A percentile compares a stretch with the other conserved stretches of the same genome.
phyloP scores from a whole-genome alignment of 2,797 vertebrate species.

The Amblyopsis hoosieri region DNA sequence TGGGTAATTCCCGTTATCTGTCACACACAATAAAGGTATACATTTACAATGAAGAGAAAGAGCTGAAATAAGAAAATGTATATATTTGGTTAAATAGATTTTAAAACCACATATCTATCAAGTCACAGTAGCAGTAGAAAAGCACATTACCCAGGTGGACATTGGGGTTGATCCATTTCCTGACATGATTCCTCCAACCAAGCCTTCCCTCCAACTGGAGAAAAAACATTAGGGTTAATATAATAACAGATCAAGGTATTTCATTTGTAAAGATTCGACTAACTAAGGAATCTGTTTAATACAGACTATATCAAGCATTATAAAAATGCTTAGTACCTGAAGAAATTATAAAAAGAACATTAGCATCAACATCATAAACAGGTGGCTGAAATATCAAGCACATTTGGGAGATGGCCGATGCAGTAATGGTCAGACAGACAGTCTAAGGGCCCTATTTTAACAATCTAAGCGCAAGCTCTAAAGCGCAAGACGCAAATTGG shows the following conservation, averaged over 20 bases:
- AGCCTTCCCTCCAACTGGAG: slow-evolving; percentile 72
- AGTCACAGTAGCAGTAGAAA: slow-evolving; percentile 11
- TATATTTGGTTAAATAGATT: background rate
- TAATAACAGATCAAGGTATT: background rate
- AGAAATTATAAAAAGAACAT: background rate
- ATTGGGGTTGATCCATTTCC: slow-evolving; percentile 74
- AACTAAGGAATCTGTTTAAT: background rate
- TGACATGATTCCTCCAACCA: slow-evolving; percentile 83
- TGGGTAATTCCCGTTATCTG: slow-evolving; percentile 12
- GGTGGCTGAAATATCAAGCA: slow-evolving; percentile 13
- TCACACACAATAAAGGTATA: slow-evolving; percentile 1
- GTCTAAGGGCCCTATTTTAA: too few species aligned
- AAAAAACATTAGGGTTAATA: slow-evolving; percentile 38
- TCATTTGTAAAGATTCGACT: background rate
- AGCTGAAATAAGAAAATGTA: background rate
- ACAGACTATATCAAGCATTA: background rate
- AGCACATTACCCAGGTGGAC: slow-evolving; percentile 88
- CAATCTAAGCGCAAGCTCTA: too few species aligned
- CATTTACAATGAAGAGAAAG: background rate
- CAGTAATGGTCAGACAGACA: background rate
- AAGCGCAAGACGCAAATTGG: too few species aligned
- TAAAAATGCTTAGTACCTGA: too few species aligned
- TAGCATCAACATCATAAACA: background rate
- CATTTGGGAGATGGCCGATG: slow-evolving; percentile 2
- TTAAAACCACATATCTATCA: slow-evolving; percentile 10